Conservation (phyloP, 2,113 vertebrate genomes). For the Azemiops feae region DNA sequence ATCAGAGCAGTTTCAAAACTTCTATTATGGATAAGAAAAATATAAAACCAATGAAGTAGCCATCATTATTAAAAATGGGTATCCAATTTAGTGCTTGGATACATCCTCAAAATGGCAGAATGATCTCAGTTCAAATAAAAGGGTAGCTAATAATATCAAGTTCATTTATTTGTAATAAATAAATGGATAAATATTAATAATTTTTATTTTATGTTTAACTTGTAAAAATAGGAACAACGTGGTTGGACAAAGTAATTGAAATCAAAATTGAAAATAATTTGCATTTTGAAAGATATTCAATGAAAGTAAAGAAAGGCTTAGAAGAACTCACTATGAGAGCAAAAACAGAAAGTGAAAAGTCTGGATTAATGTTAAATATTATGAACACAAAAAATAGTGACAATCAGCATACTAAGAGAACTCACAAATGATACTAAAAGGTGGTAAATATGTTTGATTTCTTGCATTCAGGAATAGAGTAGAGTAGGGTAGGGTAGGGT, state of each 20-base stretch:
- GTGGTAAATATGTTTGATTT: neutral
- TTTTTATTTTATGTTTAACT: neutral
- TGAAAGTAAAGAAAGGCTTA: neutral
- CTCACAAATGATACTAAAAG: neutral
- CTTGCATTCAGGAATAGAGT: neutral
- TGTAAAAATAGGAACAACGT: neutral
- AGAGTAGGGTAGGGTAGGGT: too few relatives aligned
- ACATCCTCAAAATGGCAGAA: neutral
- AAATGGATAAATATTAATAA: neutral
- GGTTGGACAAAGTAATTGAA: neutral
- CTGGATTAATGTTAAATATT: too few relatives aligned
- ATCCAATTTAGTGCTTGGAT: neutral
- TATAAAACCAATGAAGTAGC: neutral
- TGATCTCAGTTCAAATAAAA: neutral
- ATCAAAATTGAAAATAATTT: neutral
- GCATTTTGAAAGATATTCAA: neutral
- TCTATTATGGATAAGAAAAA: neutral
- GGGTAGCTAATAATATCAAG: neutral
- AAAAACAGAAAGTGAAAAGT: neutral
- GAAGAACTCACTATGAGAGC: neutral
- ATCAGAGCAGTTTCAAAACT: neutral
- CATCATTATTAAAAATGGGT: neutral
- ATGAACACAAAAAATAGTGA: neutral
- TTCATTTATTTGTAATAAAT: neutral
- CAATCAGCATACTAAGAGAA: neutral